Evolutionary conservation across 2,888 invertebrate genomes (phyloP).

Genomic region (Tetranychus piercei): DNA sequence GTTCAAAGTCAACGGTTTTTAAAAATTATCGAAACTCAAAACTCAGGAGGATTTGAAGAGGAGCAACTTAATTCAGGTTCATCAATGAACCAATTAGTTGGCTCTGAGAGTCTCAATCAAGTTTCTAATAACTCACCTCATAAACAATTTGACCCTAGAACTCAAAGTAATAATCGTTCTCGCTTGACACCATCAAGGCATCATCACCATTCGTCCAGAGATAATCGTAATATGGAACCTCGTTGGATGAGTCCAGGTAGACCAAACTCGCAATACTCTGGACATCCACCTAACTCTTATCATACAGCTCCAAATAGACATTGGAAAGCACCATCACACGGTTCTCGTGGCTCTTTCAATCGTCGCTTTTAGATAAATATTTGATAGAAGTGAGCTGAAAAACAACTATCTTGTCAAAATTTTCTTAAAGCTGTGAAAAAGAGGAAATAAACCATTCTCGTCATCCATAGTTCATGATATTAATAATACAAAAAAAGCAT

Average conservation of each 20-base stretch:
- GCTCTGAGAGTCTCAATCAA: not conserved
- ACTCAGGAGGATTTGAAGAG: not conserved
- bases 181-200: not conserved
- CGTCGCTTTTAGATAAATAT: not conserved
- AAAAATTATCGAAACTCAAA: constrained; percentile 11
- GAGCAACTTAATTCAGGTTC: not conserved
- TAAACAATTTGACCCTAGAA: not conserved
- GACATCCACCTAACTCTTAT: not conserved
- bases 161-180: not conserved
- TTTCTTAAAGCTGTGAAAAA: no score
- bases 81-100: not conserved
- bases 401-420: no score
- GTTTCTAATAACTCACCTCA: not conserved
- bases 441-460: not conserved
- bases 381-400: no score
- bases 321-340: not conserved
- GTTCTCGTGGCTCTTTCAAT: not conserved
- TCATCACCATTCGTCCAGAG: not conserved
- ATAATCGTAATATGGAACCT: not conserved
- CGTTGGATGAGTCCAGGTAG: not conserved
- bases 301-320: not conserved
- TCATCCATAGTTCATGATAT: not conserved
- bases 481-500: not conserved
- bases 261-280: not conserved
- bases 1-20: constrained; percentile 5